Conservation (phyloP, 92 coral and sea anemone species). For the Galaxea fascicularis region DNA sequence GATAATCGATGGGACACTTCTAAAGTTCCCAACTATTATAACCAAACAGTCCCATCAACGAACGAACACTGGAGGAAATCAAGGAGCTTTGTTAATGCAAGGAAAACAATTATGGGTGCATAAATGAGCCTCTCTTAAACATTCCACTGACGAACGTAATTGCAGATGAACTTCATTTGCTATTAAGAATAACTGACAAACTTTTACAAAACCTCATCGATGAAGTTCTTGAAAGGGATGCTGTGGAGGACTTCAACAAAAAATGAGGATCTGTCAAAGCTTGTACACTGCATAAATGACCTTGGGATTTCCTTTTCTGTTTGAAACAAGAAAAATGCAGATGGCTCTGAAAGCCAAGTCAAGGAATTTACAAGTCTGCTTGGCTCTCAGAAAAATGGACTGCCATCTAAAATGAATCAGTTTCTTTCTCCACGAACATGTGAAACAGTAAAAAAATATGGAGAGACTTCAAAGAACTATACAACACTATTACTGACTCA, state of each 20-base stretch:
- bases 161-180: slow-evolving; percentile 69
- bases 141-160: slow-evolving; percentile 52
- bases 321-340: slow-evolving; percentile 65
- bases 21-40: too few relatives aligned
- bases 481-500: slow-evolving; percentile 26
- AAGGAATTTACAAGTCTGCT: slow-evolving; percentile 65
- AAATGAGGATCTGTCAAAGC: slow-evolving; percentile 29
- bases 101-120: slow-evolving; percentile 58
- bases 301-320: slow-evolving; percentile 48
- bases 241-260: slow-evolving; percentile 42
- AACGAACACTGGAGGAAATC: slow-evolving; percentile 56
- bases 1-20: too few relatives aligned
- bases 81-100: slow-evolving; percentile 1
- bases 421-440: slow-evolving; percentile 53
- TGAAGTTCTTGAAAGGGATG: slow-evolving; percentile 69
- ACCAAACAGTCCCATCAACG: slow-evolving; percentile 8
- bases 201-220: slow-evolving; percentile 62
- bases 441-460: slow-evolving; percentile 57
- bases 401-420: slow-evolving; percentile 50
- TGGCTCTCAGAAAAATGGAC: slow-evolving; percentile 57
- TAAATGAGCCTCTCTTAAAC: slow-evolving; percentile 55
- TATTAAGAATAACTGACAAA: slow-evolving; percentile 64
- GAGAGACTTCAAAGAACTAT: slow-evolving; percentile 49
- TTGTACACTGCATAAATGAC: slow-evolving; percentile 39
- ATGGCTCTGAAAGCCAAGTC: slow-evolving; percentile 64